Evolutionary conservation across 1,140 invertebrate genomes (phyloP).

Genomic region (Doryteuthis pealeii): DNA sequence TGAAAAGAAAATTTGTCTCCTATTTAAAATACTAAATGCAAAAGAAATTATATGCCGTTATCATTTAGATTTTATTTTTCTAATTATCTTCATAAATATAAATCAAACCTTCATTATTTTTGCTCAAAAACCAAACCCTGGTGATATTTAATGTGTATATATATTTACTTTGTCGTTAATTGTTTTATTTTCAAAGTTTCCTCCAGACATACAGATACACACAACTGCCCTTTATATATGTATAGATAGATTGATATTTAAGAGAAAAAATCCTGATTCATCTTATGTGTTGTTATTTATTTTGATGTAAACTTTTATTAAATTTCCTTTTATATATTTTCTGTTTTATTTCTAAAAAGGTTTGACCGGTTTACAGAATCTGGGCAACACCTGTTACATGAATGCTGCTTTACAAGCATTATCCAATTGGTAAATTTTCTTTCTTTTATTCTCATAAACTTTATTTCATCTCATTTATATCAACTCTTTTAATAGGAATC

Average conservation of each 20-base stretch:
- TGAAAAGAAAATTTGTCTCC: too few relatives aligned
- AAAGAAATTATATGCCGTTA: too few relatives aligned
- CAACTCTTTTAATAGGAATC: background rate
- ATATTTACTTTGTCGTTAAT: background rate
- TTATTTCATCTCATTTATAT: background rate
- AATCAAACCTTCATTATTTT: too few relatives aligned
- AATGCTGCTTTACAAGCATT: slow-evolving; percentile 94
- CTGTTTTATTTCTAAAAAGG: slow-evolving; percentile 65
- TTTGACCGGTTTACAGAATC: slow-evolving; percentile 83
- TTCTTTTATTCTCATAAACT: background rate
- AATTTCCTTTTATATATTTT: background rate
- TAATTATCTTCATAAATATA: too few relatives aligned
- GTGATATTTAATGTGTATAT: too few relatives aligned
- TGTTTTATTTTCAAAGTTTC: too few relatives aligned
- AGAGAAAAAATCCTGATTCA: background rate
- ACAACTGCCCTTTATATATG: too few relatives aligned
- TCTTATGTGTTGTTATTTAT: background rate
- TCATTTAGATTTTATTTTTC: too few relatives aligned
- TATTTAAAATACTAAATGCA: too few relatives aligned
- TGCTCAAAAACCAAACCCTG: too few relatives aligned
- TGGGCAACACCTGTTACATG: slow-evolving; percentile 97
- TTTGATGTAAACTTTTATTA: background rate
- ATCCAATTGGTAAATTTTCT: slow-evolving; percentile 73
- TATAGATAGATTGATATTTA: background rate
- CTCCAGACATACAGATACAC: too few relatives aligned